These are phyloP conservation scores for Syngnathus rostellatus DNA, from an alignment of 2,797 vertebrate species.

Conservation along the genomic window DNA sequence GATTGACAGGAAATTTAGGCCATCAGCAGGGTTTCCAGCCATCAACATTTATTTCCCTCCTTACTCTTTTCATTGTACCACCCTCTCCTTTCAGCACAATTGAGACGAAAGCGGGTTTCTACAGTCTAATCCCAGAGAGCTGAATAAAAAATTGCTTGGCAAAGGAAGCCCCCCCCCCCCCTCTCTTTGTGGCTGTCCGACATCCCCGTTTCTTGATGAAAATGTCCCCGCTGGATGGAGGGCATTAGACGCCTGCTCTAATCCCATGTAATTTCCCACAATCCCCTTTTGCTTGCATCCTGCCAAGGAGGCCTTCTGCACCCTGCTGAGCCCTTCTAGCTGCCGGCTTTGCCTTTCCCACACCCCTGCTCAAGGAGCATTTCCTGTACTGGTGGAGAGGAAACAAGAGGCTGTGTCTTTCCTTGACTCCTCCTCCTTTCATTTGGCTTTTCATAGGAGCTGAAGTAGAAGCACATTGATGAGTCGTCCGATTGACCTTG, in stretches of 20 bases:
- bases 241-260: constrained; percentile 66
- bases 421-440: constrained; percentile 37
- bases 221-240: constrained; percentile 65
- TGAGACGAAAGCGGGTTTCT: constrained; percentile 44
- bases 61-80: constrained; percentile 21
- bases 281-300: constrained; percentile 67
- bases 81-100: constrained; percentile 39
- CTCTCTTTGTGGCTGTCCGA: constrained; percentile 48
- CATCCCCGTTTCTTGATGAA: constrained; percentile 64
- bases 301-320: constrained; percentile 67
- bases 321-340: constrained; percentile 56
- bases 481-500: constrained; percentile 22
- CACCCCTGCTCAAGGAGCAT: constrained; percentile 54
- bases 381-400: constrained; percentile 46
- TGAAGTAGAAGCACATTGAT: constrained; percentile 29
- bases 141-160: constrained; percentile 36
- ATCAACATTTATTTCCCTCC: constrained; percentile 13
- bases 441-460: constrained; percentile 40
- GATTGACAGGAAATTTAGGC: no score
- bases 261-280: constrained; percentile 76
- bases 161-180: constrained; percentile 30
- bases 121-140: constrained; percentile 45
- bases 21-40: constrained; percentile 26
- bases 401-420: constrained; percentile 46
- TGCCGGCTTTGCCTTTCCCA: constrained; percentile 58